These are phyloP conservation scores for Melospiza melodia DNA, from an alignment of 2,113 vertebrate genomes.

Conservation along the genomic window DNA sequence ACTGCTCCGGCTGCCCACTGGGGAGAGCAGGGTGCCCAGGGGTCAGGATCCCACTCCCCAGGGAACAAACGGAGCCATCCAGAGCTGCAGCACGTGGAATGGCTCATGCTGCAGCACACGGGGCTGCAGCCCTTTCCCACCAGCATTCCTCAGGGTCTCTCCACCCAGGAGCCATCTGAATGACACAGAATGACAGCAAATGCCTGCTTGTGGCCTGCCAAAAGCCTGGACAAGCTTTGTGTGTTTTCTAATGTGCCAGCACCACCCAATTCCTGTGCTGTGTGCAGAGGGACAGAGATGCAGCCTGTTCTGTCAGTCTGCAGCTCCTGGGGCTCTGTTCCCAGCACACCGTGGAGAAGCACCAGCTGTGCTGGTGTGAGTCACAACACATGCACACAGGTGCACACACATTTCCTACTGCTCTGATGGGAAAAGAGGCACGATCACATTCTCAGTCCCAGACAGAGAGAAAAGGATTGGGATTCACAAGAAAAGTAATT, in stretches of 20 bases:
- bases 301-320: neutral
- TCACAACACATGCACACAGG: neutral
- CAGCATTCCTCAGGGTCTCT: neutral
- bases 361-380: neutral
- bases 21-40: neutral
- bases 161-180: neutral
- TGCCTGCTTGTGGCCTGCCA: fast-evolving
- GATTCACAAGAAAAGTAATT: neutral
- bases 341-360: neutral
- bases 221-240: neutral
- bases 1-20: neutral
- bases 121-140: neutral
- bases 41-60: neutral
- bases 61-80: fast-evolving
- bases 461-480: neutral
- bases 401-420: neutral
- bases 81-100: fast-evolving
- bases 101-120: neutral
- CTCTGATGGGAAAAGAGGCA: neutral
- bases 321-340: neutral
- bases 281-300: fast-evolving
- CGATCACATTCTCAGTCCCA: fast-evolving
- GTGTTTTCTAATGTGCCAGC: fast-evolving
- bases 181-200: neutral
- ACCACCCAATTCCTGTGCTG: neutral